These are phyloP conservation scores for Neolamprologus ventralis DNA, from an alignment of 2,113 vertebrate genomes.

Conservation along the genomic window DNA sequence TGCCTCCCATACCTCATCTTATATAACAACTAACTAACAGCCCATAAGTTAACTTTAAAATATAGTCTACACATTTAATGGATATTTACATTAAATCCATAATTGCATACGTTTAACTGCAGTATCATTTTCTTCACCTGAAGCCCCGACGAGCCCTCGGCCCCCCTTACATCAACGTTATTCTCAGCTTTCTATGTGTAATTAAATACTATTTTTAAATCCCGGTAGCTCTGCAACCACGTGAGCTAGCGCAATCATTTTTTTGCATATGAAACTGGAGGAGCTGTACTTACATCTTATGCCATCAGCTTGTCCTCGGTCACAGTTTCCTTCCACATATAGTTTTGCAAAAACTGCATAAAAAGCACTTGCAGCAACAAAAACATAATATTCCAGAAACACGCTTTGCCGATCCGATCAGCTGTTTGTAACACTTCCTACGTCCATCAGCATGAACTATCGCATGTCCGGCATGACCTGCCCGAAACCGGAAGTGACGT, in stretches of 20 bases:
- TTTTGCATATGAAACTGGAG: too few species aligned
- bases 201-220: not conserved
- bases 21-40: not conserved
- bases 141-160: not conserved
- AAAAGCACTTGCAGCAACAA: too few species aligned
- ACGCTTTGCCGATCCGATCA: accelerated
- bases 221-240: too few species aligned
- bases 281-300: too few species aligned
- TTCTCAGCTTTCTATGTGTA: not conserved
- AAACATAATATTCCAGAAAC: too few species aligned
- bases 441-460: accelerated
- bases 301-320: too few species aligned
- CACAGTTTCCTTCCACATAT: too few species aligned
- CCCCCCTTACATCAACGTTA: accelerated
- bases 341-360: accelerated
- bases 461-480: accelerated
- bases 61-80: not conserved
- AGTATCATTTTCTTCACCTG: not conserved
- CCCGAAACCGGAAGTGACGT: accelerated
- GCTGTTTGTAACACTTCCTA: accelerated
- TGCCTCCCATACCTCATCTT: not conserved
- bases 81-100: accelerated
- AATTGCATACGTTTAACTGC: accelerated
- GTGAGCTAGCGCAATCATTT: accelerated
- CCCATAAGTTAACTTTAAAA: not conserved